phyloP scores from a whole-genome alignment of 2,797 vertebrate genomes.

The Erethizon dorsatum region DNA sequence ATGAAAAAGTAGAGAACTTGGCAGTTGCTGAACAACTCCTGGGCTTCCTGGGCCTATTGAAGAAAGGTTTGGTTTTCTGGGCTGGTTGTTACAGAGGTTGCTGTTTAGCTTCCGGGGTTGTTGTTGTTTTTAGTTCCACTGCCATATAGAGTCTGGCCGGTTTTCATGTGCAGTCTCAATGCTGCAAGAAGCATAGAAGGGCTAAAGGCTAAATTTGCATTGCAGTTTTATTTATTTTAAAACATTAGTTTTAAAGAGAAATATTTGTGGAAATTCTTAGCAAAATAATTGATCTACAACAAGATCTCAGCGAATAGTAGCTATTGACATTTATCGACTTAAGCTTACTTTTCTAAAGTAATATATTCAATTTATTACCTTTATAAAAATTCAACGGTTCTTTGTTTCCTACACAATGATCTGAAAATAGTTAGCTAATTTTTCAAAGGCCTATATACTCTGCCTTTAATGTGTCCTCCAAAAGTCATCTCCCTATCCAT shows the following conservation, averaged over 20 bases:
- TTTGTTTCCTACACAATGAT: not conserved
- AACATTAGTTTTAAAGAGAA: not conserved
- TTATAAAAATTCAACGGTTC: not conserved
- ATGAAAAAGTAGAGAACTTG: not conserved
- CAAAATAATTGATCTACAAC: not conserved
- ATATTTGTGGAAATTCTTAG: not conserved
- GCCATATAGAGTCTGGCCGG: not conserved
- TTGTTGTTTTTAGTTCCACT: not conserved
- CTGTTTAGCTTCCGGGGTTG: not conserved
- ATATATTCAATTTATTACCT: not conserved
- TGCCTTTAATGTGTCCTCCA: not conserved
- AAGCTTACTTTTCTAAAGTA: not conserved
- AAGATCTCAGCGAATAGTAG: not conserved
- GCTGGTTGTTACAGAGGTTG: not conserved
- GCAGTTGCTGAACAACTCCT: not conserved
- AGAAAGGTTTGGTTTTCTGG: not conserved
- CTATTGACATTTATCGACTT: not conserved
- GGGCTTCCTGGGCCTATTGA: not conserved
- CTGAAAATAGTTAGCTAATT: not conserved
- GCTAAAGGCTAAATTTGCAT: not conserved
- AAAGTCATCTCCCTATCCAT: not conserved
- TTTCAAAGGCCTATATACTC: not conserved
- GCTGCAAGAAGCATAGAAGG: not conserved
- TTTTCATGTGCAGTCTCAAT: not conserved
- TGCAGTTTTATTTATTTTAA: slow-evolving; percentile 17